phyloP scores from a whole-genome alignment of 2,797 vertebrate genomes.

The Stomatorhinus walkeri region DNA sequence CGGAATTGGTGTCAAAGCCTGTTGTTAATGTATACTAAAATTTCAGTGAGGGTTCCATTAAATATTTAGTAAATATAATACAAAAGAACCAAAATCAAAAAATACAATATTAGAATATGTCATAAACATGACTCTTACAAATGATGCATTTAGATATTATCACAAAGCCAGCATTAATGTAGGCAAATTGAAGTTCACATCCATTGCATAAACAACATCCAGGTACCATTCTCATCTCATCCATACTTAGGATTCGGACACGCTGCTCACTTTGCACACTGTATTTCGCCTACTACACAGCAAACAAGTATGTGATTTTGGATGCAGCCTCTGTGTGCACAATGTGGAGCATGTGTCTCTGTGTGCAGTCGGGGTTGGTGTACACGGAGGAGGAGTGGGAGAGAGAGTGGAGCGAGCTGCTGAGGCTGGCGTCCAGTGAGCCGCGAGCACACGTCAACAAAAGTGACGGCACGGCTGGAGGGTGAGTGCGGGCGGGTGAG shows the following conservation, averaged over 20 bases:
- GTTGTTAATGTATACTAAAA: neutral
- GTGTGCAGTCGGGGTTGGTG: conserved; percentile 83
- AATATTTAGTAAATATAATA: neutral
- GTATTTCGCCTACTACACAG: neutral
- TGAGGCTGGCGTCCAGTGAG: conserved; percentile 96
- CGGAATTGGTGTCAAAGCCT: neutral
- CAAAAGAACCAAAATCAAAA: neutral
- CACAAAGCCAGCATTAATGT: neutral
- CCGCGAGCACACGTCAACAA: conserved; percentile 90
- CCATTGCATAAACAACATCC: neutral
- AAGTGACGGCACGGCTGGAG: conserved; percentile 80
- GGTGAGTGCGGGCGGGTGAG: conserved; percentile 59
- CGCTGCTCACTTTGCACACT: neutral
- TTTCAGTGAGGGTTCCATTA: neutral
- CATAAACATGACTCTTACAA: neutral
- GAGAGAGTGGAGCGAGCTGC: conserved; percentile 90
- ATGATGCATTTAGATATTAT: neutral
- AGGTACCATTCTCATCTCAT: neutral
- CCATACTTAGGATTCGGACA: neutral
- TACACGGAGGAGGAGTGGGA: conserved; percentile 98
- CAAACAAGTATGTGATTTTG: neutral
- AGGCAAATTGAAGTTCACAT: neutral
- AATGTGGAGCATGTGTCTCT: neutral
- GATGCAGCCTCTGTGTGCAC: neutral
- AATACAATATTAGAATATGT: neutral